Evolutionary conservation across 2,888 invertebrate genomes (phyloP).

Genomic region (Cerceris ruficornis): DNA sequence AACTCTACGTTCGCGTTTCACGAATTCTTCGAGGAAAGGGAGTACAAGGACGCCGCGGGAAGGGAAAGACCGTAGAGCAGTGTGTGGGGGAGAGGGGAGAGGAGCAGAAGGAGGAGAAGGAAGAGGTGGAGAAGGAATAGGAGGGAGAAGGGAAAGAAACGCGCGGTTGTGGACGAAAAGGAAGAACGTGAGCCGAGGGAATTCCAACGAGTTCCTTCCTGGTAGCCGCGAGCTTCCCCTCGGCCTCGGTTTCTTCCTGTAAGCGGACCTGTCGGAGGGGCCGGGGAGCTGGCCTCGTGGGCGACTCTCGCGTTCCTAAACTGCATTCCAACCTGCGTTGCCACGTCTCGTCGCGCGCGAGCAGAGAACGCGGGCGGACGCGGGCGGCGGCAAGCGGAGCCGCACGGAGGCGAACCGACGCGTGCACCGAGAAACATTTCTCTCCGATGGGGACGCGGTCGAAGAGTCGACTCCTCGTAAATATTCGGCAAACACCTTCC

Average conservation of each 20-base stretch:
- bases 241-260: constrained; percentile 60
- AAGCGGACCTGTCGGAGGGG: constrained; percentile 51
- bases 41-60: not conserved
- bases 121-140: not conserved
- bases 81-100: no score
- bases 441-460: constrained; percentile 20
- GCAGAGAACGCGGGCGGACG: constrained; percentile 37
- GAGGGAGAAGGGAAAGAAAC: not conserved
- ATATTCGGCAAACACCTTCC: constrained; percentile 52
- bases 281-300: constrained; percentile 58
- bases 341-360: constrained; percentile 70
- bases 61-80: not conserved
- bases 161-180: constrained; percentile 32
- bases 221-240: constrained; percentile 58
- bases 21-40: constrained; percentile 16
- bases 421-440: no score
- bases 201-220: constrained; percentile 65
- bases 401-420: not conserved
- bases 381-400: not conserved
- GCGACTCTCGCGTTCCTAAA: constrained; percentile 71
- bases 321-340: constrained; percentile 75
- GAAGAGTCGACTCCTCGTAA: constrained; percentile 46
- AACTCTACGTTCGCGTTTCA: not conserved
- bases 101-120: not conserved
- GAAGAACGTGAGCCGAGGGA: constrained; percentile 49